Evolutionary conservation across 2,888 invertebrate genomes (phyloP).

Genomic region (Mellilla xanthometata): DNA sequence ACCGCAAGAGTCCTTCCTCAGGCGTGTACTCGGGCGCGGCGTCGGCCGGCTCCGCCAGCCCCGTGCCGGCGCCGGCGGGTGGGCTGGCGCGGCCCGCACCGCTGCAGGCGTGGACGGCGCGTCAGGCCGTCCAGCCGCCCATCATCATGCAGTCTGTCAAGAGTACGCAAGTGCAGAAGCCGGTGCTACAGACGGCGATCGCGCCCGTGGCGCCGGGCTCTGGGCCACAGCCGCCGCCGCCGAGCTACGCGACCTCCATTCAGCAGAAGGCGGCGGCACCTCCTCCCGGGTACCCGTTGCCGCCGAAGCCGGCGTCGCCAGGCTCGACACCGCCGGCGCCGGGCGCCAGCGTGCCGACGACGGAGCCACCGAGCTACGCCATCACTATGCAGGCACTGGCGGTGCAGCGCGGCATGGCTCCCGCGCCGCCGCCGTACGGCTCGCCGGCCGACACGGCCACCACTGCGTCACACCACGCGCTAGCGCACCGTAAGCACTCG

Average conservation of each 20-base stretch:
- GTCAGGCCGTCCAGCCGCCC: slow-evolving; percentile 95
- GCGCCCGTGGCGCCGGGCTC: slow-evolving; percentile 93
- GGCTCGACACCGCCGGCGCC: slow-evolving; percentile 74
- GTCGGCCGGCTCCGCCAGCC: slow-evolving; percentile 92
- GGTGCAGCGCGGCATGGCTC: slow-evolving; percentile 84
- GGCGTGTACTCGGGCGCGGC: slow-evolving; percentile 93
- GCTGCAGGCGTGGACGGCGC: slow-evolving; percentile 91
- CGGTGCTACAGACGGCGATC: slow-evolving; percentile 96
- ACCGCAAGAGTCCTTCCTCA: slow-evolving; percentile 92
- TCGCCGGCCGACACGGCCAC: slow-evolving; percentile 69
- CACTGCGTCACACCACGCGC: slow-evolving; percentile 79
- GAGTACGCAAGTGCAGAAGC: slow-evolving; percentile 97
- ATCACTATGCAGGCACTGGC: slow-evolving; percentile 94
- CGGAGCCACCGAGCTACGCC: slow-evolving; percentile 96
- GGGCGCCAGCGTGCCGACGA: slow-evolving; percentile 86
- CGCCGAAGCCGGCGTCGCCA: slow-evolving; percentile 79
- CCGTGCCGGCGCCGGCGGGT: slow-evolving; percentile 85
- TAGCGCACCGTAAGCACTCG: slow-evolving; percentile 88
- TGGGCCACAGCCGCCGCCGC: slow-evolving; percentile 87
- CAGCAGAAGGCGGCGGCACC: slow-evolving; percentile 87
- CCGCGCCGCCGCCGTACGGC: slow-evolving; percentile 88
- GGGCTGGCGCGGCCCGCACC: slow-evolving; percentile 90
- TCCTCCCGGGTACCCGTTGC: slow-evolving; percentile 71
- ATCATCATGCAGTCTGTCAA: slow-evolving; percentile 98
- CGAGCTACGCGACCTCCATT: slow-evolving; percentile 91